Base-by-base conservation (phyloP, 1,140 invertebrate genomes). In the Neoseiulus cucumeris region DNA sequence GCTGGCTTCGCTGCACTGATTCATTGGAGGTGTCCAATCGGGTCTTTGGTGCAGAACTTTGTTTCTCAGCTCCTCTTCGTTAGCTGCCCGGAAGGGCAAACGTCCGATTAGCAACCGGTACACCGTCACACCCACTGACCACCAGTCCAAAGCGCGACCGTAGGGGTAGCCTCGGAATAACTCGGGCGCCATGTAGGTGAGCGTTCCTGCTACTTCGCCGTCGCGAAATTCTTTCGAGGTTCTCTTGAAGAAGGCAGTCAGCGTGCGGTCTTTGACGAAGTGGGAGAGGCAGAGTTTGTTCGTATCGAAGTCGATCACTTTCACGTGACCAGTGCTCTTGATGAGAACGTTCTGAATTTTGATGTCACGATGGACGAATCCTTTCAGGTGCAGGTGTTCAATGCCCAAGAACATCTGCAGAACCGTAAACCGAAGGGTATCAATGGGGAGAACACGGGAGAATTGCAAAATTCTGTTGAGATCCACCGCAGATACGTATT, bases 221-320 rank as follows among this genome's bases (percentile, higher is more conserved):
- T 59, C 51, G 1, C 51, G 51, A 25, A 59, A 59, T 20, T 59
- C 51, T 59, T 59, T 59, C 9, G 51, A 25, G 6, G 51, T 59
- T 33, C 51, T 25, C 22, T 59, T 59, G 51, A 59, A 59, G 22
- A 59, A 59, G 14, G 51, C 51, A 14, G 51, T 33, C 51, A 59
- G 17, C 33, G 33, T 59, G 14, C 51, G 51, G 12, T 33, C 22
- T 33, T 59, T 59, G 51, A 59, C 51, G 9, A 59, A 59, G 22
- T 59, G 25, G 14, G 51, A 59, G 1, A 59, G 51, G 9, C 51
- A 59, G 1, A 59, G 14, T 25, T 59, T 59, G 25, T 25, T 59
- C 22, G 51, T 59, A 20, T 59, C 51, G 22, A 59, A 59, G 22
- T 59, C 51, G 9, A 59, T 59, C 17, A 59, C 17, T 33, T 59